Evolutionary conservation across 2,888 invertebrate species (phyloP).

Genomic region (Amblyjoppa proteus): DNA sequence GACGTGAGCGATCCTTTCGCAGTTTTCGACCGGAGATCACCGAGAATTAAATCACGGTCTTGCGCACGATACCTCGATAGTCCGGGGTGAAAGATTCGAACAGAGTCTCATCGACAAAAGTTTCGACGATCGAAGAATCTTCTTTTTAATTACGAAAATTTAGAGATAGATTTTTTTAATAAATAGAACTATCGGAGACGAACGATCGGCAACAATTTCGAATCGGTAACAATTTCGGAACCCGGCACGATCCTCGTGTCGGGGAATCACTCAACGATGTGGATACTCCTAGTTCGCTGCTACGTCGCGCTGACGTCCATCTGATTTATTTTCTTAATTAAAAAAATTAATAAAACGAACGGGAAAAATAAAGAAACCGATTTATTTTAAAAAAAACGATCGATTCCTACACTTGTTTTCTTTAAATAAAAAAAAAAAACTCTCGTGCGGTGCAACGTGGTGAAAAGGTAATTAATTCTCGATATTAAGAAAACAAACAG

Average conservation of each 20-base stretch:
- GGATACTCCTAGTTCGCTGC: conserved; percentile 73
- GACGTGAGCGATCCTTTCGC: conserved; percentile 17
- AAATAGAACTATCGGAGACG: not conserved
- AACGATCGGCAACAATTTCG: not conserved
- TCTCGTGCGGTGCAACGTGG: conserved; percentile 39
- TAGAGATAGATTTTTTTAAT: not conserved
- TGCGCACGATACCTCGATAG: not conserved
- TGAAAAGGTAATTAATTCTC: conserved; percentile 30
- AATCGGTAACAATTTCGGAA: conserved; percentile 33
- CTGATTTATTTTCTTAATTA: conserved; percentile 60
- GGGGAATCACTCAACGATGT: conserved; percentile 50
- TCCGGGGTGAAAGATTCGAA: not conserved
- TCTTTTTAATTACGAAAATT: not conserved
- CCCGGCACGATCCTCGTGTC: conserved; percentile 50
- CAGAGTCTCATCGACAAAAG: conserved; percentile 29
- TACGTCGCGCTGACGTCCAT: conserved; percentile 74
- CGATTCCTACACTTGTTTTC: not conserved
- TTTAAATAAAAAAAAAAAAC: not conserved
- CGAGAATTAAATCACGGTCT: not conserved
- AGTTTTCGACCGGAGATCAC: not conserved
- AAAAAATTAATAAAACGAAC: not conserved
- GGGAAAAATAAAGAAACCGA: conserved; percentile 33
- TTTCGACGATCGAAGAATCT: conserved; percentile 8
- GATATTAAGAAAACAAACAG: conserved; percentile 18
- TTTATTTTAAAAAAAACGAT: conserved; percentile 18